phyloP scores from a whole-genome alignment of 1,140 invertebrate genomes.

The Acromyrmex charruanus region DNA sequence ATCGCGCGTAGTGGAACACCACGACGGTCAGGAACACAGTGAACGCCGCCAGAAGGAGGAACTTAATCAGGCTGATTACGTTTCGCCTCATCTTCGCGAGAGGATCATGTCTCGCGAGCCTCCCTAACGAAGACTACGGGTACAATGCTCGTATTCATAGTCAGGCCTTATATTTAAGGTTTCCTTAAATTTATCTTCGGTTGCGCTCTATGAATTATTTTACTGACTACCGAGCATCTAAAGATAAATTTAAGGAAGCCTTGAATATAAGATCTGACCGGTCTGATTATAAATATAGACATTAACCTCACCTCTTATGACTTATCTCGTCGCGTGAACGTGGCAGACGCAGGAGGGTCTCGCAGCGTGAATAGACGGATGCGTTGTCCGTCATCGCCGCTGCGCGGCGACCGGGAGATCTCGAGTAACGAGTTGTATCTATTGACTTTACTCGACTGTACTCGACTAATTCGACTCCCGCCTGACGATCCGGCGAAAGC shows the following conservation, averaged over 20 bases:
- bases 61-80: constrained; percentile 85
- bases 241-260: no score
- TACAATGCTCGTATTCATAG: no score
- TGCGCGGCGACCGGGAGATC: neutral
- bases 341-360: neutral
- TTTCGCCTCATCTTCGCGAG: constrained; percentile 84
- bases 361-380: neutral
- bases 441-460: no score
- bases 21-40: constrained; percentile 85
- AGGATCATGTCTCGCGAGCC: constrained; percentile 63
- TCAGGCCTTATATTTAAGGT: no score
- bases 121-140: constrained; percentile 12
- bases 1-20: constrained; percentile 83
- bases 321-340: constrained; percentile 7
- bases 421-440: no score
- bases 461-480: neutral
- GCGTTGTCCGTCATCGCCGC: constrained; percentile 23
- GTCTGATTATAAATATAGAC: no score
- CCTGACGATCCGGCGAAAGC: neutral
- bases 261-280: no score
- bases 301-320: constrained; percentile 39
- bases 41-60: constrained; percentile 82
- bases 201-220: no score
- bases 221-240: no score
- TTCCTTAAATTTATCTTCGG: no score